phyloP scores from a whole-genome alignment of 2,888 invertebrate species.

The Apamea epomidion region DNA sequence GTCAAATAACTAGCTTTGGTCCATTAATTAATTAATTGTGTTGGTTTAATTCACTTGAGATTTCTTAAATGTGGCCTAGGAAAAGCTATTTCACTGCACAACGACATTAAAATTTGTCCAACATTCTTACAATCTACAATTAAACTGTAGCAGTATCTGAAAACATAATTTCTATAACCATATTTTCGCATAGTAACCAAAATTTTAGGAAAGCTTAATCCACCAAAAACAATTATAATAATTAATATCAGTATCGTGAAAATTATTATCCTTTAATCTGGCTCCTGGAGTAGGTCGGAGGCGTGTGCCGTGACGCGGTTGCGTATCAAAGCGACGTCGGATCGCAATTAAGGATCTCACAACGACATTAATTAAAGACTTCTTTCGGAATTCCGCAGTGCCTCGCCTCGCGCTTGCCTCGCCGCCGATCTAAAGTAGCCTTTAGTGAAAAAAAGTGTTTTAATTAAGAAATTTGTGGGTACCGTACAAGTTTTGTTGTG shows the following conservation, averaged over 20 bases:
- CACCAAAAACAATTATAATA: conserved; percentile 27
- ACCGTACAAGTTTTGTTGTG: conserved; percentile 64
- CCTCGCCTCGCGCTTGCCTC: conserved; percentile 65
- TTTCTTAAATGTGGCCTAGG: background rate
- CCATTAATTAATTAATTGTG: conserved; percentile 10
- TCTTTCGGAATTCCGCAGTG: conserved; percentile 74
- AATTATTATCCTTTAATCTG: conserved; percentile 62
- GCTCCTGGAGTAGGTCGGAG: conserved; percentile 44
- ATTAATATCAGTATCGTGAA: conserved; percentile 53
- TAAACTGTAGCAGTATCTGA: background rate
- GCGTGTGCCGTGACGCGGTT: conserved; percentile 60
- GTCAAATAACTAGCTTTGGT: conserved; percentile 7
- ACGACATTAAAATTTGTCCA: background rate
- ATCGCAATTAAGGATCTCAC: conserved; percentile 85
- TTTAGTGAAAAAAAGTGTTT: conserved; percentile 81
- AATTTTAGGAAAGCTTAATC: conserved; percentile 18
- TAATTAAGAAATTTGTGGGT: conserved; percentile 83
- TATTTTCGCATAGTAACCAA: background rate
- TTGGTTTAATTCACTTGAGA: conserved; percentile 13
- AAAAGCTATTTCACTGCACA: background rate
- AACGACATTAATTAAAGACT: conserved; percentile 87
- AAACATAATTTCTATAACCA: background rate
- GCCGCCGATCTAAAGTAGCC: conserved; percentile 83
- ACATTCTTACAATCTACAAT: background rate
- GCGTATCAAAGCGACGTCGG: conserved; percentile 80